Evolutionary conservation across 2,888 invertebrate species (phyloP).

Genomic region (Anodontia alba): DNA sequence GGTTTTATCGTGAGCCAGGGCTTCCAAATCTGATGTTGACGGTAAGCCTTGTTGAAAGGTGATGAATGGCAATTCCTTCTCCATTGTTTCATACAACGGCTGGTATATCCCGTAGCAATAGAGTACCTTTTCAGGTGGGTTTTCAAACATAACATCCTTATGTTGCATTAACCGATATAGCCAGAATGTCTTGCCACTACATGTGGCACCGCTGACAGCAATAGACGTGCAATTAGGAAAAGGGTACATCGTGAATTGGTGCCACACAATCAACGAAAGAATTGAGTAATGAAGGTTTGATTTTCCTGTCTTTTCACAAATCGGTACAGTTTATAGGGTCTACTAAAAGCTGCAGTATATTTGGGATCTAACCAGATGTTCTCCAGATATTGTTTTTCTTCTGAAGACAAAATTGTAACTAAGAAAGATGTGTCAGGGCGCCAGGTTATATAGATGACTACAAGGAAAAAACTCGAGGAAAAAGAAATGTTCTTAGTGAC

Average conservation of each 20-base stretch:
- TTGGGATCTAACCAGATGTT: slow-evolving; percentile 18
- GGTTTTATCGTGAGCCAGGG: background rate
- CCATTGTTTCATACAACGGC: background rate
- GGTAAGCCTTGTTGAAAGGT: background rate
- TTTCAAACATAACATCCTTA: background rate
- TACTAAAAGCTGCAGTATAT: background rate
- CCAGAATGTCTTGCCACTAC: background rate
- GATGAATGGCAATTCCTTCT: background rate
- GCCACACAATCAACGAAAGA: no score
- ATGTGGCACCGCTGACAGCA: background rate
- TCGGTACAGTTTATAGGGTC: background rate
- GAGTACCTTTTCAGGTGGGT: background rate
- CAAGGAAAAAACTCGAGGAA: no score
- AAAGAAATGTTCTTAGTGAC: no score
- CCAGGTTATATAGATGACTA: background rate
- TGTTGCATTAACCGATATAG: background rate
- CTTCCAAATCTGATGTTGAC: background rate
- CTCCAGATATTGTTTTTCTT: background rate
- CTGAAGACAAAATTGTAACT: slow-evolving; percentile 1
- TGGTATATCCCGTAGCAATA: background rate
- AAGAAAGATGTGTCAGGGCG: background rate
- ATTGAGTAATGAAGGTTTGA: background rate
- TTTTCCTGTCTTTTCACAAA: slow-evolving; percentile 26
- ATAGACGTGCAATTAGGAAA: background rate
- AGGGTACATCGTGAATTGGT: background rate